phyloP scores from a whole-genome alignment of 1,140 invertebrate genomes.

The Procambarus clarkii region DNA sequence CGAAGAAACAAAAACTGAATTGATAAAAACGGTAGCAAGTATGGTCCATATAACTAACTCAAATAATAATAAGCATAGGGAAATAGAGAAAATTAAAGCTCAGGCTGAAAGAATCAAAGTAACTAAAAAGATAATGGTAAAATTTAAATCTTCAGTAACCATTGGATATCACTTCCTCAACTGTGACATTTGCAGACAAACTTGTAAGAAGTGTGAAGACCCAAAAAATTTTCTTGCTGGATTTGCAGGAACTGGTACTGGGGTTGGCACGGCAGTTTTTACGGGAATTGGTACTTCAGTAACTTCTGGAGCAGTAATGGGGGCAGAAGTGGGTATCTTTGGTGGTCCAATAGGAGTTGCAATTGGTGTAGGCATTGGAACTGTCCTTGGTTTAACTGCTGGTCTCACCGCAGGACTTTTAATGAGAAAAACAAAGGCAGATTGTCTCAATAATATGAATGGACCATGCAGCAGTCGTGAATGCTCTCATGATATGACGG shows the following conservation, averaged over 20 bases:
- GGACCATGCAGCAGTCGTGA: not conserved
- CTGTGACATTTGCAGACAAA: conserved; percentile 34
- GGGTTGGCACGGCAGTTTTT: not conserved
- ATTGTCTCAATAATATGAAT: not conserved
- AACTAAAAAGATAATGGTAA: not conserved
- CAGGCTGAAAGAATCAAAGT: conserved; percentile 18
- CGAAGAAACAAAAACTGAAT: conserved; percentile 4
- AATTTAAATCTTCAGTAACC: not conserved
- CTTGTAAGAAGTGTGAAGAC: conserved; percentile 20
- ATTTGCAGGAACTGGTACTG: not conserved
- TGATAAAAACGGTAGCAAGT: conserved; percentile 21
- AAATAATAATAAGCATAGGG: conserved; percentile 19
- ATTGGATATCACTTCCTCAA: conserved; percentile 53
- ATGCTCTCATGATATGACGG: not conserved
- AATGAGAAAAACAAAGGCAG: not conserved
- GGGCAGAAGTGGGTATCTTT: conserved; percentile 29
- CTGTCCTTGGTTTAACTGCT: conserved; percentile 22
- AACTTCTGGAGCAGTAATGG: conserved; percentile 38
- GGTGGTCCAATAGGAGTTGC: conserved; percentile 13
- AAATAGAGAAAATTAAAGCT: conserved; percentile 25
- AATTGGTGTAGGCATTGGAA: conserved; percentile 38
- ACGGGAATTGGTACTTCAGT: conserved; percentile 27
- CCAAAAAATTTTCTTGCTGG: not conserved
- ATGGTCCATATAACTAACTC: conserved; percentile 1
- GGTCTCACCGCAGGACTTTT: not conserved